Base-by-base conservation (phyloP, 2,888 invertebrate species). In the Cheilosia vernalis region DNA sequence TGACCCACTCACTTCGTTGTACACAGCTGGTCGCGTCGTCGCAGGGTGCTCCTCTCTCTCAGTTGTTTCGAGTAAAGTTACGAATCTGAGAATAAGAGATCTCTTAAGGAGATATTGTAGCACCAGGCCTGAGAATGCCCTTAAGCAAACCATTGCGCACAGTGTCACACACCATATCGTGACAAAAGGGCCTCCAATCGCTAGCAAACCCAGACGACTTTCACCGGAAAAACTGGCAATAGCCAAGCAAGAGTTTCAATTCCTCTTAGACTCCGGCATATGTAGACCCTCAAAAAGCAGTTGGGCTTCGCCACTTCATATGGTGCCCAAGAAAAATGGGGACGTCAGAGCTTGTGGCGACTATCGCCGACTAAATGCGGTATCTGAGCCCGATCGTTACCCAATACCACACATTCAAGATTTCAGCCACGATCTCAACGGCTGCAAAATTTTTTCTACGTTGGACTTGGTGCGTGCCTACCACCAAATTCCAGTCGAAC, bases 161-260 rank as follows among this genome's bases (percentile, higher is more conserved):
- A 27, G 17, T 42, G 70, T 76, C n/a, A 63, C 42, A 0, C 86
- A 87, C 17, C 74, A 81, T 27, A 81, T 87, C 17, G 49, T 76
- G 7, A 83, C 77, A 0, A 69, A 44, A 15, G 87, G 86, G 2
- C 70, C 74, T 15, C 86, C 84, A 56, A 49, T 84, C 30, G 37
- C 42, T 17, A 67, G 58, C 2, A 81, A 70, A 27, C 72, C 83
- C 27, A 66, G n/a, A n/a, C n/a, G n/a, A n/a, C n/a, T n/a, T n/a
- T n/a, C n/a, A n/a, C n/a, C n/a, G n/a, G n/a, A n/a, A n/a, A n/a
- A n/a, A n/a, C n/a, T n/a, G n/a, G n/a, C n/a, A n/a, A n/a, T n/a
- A n/a, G n/a, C n/a, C n/a, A n/a, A n/a, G n/a, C n/a, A n/a, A n/a
- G n/a, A n/a, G n/a, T n/a, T n/a, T n/a, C n/a, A n/a, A n/a, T n/a